Evolutionary conservation across 2,888 invertebrate genomes (phyloP).

Genomic region (Tetranychus truncatus): DNA sequence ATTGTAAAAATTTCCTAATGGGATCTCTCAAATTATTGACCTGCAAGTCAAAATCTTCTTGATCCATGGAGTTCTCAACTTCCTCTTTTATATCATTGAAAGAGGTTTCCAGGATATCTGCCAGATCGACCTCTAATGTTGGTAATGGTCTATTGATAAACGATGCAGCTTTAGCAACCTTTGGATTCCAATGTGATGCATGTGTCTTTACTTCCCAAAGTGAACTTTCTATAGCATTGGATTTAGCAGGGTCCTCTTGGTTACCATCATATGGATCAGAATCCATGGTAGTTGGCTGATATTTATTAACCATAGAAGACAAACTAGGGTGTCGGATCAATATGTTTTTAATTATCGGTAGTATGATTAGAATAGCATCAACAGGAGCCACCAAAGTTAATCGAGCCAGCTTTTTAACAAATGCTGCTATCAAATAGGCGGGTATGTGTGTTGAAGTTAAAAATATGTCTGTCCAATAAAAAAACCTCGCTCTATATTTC

Average conservation of each 20-base stretch:
- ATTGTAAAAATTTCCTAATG: no score
- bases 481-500: slow-evolving; percentile 67
- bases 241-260: slow-evolving; percentile 55
- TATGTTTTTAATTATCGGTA: slow-evolving; percentile 67
- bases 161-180: slow-evolving; percentile 50
- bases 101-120: slow-evolving; percentile 43
- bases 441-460: slow-evolving; percentile 85
- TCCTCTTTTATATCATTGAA: slow-evolving; percentile 11
- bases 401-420: slow-evolving; percentile 68
- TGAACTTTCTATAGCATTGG: slow-evolving; percentile 66
- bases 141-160: slow-evolving; percentile 50
- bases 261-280: slow-evolving; percentile 67
- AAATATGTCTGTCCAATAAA: slow-evolving; percentile 73
- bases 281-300: neutral
- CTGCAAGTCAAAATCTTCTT: no score
- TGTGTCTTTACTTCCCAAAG: slow-evolving; percentile 75
- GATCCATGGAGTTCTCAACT: no score
- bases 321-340: slow-evolving; percentile 48
- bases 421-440: slow-evolving; percentile 73
- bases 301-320: slow-evolving; percentile 29
- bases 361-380: slow-evolving; percentile 52
- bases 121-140: slow-evolving; percentile 48
- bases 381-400: slow-evolving; percentile 64
- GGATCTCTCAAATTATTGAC: no score
- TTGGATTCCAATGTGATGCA: slow-evolving; percentile 51